Percentiles rank a stretch among this genome's conserved stretches.
Conservation (phyloP, 2,113 vertebrate genomes). For the Zapornia atra region DNA sequence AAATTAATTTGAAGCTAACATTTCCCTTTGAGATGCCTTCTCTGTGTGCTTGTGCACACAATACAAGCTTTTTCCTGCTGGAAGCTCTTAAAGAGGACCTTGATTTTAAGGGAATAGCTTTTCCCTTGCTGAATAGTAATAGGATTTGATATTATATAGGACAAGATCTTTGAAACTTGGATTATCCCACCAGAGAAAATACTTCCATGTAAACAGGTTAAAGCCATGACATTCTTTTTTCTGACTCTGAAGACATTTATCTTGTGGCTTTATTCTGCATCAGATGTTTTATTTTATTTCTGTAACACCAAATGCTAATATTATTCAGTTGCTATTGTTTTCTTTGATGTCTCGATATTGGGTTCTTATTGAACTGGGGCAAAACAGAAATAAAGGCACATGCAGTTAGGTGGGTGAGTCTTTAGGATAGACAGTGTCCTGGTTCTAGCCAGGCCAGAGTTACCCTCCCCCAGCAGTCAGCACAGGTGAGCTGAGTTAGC, state of each 20-base stretch:
- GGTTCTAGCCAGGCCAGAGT: too few species aligned
- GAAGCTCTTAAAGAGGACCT: constrained; percentile 35
- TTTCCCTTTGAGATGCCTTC: constrained; percentile 61
- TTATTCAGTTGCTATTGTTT: constrained; percentile 46
- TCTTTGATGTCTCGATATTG: neutral
- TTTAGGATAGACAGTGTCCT: neutral
- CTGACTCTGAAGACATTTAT: constrained; percentile 34
- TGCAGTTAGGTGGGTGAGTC: neutral
- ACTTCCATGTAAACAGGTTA: constrained; percentile 48
- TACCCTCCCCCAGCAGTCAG: too few species aligned
- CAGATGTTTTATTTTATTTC: constrained; percentile 52
- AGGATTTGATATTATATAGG: constrained; percentile 58
- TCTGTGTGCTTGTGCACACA: constrained; percentile 31
- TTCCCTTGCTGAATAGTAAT: constrained; percentile 56
- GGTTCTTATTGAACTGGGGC: neutral
- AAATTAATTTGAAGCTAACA: constrained; percentile 71
- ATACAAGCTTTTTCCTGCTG: constrained; percentile 31
- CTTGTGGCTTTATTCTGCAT: constrained; percentile 29
- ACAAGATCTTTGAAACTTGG: constrained; percentile 65
- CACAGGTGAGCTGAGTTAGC: too few species aligned
- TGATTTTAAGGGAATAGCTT: constrained; percentile 57
- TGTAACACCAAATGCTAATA: neutral
- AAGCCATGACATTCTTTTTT: constrained; percentile 1
- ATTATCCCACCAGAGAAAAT: constrained; percentile 48
- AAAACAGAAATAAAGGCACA: constrained; percentile 1